Evolutionary conservation across 2,113 vertebrate genomes (phyloP), one percentile per base, ranked within the genome.

Genomic region (Lophotis ruficrista): DNA sequence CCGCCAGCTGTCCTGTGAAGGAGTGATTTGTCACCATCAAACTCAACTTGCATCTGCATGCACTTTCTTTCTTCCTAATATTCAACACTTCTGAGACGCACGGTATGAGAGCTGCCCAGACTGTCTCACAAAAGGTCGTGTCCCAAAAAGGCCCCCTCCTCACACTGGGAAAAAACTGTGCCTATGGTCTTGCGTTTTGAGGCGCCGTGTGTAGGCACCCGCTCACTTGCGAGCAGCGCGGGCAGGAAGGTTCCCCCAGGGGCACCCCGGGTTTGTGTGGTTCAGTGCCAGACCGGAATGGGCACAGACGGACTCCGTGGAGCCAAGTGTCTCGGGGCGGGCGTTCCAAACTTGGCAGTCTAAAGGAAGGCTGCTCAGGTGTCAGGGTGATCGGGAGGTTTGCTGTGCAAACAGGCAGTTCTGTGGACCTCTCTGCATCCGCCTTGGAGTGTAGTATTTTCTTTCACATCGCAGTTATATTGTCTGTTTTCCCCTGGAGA

Each of bases 31-130:
- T 84, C 69, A 54, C 61, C 7, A 0, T 60, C 73, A 60, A 35
- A 5, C 25, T 87, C 37, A 22, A 14, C n/a, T 38, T 70, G 25
- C 8, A 12, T 50, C 41, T 86, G 60, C 25, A 2, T 16, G 9
- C 15, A 1, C 30, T 25, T 72, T 4, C 35, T 80, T 75, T 50
- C 43, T 81, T 77, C 37, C 56, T 37, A n/a, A 0, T 31, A 15
- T 33, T 24, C 33, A 82, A 1, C 4, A 0, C 15, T 65, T 56
- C 10, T 37, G 45, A 66, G 60, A 30, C 30, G 33, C 3, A 0
- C 41, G 20, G 38, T 31, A 1, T 31, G 72, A 75, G 12, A 66
- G 15, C 43, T 71, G 64, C 37, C 35, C 66, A 51, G 37, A 37
- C 10, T 37, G 58, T 65, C 20, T n/a, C 18, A 19, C 14, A 33